phyloP scores from a whole-genome alignment of 2,113 vertebrate genomes.

The Semnornis frantzii region DNA sequence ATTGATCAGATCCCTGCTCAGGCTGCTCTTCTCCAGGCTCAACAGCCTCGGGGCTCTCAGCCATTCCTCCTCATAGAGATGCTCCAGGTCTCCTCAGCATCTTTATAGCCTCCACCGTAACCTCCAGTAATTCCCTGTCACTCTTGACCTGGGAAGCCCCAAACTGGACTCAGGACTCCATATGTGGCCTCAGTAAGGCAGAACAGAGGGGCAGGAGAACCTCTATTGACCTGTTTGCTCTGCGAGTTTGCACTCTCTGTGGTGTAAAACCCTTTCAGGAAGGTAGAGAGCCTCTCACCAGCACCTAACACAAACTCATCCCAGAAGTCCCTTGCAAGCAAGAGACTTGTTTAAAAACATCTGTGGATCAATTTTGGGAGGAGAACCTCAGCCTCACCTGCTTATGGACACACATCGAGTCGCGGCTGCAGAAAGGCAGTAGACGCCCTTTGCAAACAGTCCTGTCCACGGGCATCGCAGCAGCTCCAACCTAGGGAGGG shows the following conservation, averaged over 20 bases:
- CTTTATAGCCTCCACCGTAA: neutral
- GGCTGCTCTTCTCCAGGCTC: neutral
- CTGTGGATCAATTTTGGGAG: rapidly evolving
- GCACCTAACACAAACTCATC: no score
- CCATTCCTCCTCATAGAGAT: no score
- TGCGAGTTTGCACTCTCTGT: rapidly evolving
- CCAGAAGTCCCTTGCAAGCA: neutral
- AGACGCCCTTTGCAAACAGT: neutral
- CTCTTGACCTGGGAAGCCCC: neutral
- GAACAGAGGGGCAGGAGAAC: neutral
- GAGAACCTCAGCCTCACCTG: no score
- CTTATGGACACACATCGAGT: neutral
- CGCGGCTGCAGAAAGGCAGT: neutral
- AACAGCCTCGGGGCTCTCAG: no score
- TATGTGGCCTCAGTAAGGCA: neutral
- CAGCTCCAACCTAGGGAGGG: neutral
- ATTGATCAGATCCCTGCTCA: neutral
- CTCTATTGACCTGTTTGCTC: neutral
- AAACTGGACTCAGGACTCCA: neutral
- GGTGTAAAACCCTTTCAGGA: no score
- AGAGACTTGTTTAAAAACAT: no score
- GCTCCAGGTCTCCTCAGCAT: neutral
- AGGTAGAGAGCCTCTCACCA: neutral
- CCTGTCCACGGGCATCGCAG: neutral
- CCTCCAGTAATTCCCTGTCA: neutral